phyloP scores from a whole-genome alignment of 2,113 vertebrate genomes.

The Myocastor coypus region DNA sequence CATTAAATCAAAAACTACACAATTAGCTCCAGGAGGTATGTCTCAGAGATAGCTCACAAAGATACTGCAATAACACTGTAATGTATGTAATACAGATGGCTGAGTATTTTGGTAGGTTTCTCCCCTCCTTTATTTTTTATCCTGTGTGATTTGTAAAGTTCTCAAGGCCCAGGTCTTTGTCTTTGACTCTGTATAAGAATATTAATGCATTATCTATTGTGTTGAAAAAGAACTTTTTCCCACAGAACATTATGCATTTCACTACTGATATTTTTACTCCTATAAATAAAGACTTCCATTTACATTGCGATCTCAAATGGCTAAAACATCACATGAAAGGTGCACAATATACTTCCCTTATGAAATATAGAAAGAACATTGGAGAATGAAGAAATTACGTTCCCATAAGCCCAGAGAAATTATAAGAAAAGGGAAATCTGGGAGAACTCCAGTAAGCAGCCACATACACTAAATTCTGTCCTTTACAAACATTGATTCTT shows the following conservation, averaged over 20 bases:
- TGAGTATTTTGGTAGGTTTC: neutral
- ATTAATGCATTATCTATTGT: neutral
- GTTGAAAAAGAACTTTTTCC: neutral
- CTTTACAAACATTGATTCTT: neutral
- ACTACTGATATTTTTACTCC: neutral
- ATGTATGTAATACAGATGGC: neutral
- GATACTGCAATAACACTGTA: neutral
- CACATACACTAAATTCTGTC: neutral
- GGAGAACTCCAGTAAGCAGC: neutral
- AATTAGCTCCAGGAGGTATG: neutral
- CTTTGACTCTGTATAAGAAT: neutral
- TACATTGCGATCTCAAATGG: neutral
- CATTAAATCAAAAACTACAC: neutral
- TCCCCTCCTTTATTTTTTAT: conserved; percentile 7
- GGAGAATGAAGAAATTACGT: conserved; percentile 9
- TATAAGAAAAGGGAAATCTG: neutral
- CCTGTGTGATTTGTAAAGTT: neutral
- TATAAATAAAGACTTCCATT: neutral
- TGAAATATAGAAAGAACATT: neutral
- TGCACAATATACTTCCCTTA: neutral
- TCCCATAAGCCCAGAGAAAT: neutral
- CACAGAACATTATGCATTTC: neutral
- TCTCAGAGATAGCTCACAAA: neutral
- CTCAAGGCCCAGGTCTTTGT: neutral
- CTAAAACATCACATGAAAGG: conserved; percentile 10